phyloP scores from a whole-genome alignment of 1,140 invertebrate genomes.

The Drosophila paulistorum region DNA sequence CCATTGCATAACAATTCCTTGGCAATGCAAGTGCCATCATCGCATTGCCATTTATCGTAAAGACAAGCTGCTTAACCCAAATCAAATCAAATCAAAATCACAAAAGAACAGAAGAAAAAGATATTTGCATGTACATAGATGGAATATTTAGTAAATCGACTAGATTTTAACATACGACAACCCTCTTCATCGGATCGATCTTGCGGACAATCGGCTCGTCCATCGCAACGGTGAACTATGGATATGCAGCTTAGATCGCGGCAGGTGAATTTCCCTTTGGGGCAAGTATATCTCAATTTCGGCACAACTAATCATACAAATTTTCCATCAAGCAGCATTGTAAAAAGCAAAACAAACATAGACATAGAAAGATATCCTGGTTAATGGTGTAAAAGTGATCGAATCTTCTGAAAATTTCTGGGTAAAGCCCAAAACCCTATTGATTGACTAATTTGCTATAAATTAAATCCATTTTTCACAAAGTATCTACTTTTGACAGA shows the following conservation, averaged over 20 bases:
- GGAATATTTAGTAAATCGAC: not conserved
- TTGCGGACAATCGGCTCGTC: constrained; percentile 84
- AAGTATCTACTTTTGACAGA: too few species aligned
- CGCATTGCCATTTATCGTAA: constrained; percentile 86
- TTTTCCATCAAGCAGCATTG: constrained; percentile 28
- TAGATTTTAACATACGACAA: constrained; percentile 84
- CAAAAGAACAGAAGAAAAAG: constrained; percentile 6
- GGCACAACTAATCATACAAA: constrained; percentile 66
- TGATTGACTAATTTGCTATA: too few species aligned
- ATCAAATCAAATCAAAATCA: constrained; percentile 1
- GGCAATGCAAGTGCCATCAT: constrained; percentile 86
- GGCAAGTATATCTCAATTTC: constrained; percentile 82
- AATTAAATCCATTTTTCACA: too few species aligned
- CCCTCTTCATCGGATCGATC: constrained; percentile 85
- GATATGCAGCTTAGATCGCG: constrained; percentile 89
- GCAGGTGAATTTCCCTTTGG: constrained; percentile 86
- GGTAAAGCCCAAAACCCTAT: too few species aligned
- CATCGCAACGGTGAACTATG: constrained; percentile 85
- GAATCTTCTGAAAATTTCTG: too few species aligned
- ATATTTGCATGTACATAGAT: not conserved
- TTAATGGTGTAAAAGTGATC: not conserved
- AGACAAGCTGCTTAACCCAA: constrained; percentile 84
- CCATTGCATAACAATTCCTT: constrained; percentile 87
- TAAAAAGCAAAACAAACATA: constrained; percentile 8
- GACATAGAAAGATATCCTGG: not conserved